These are phyloP conservation scores for Sturnus vulgaris DNA, from an alignment of 2,113 vertebrate genomes.

Conservation along the genomic window DNA sequence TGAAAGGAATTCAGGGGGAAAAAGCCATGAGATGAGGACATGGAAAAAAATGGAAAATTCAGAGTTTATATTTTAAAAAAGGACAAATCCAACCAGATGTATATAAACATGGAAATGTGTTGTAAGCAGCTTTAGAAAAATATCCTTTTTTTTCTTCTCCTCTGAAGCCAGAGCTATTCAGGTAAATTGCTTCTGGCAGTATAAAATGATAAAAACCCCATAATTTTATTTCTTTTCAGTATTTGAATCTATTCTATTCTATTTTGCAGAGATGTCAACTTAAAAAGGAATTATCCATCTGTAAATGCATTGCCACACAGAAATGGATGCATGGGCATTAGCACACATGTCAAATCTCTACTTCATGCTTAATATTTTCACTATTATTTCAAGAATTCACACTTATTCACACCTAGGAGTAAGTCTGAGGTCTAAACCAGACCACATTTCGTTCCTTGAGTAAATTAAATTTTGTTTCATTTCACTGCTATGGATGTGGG, in stretches of 20 bases:
- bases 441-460: not conserved
- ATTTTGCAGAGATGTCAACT: not conserved
- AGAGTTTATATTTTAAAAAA: not conserved
- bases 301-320: not conserved
- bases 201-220: not conserved
- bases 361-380: not conserved
- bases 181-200: not conserved
- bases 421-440: not conserved
- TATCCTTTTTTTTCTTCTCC: accelerated
- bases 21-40: not conserved
- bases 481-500: not conserved
- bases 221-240: not conserved
- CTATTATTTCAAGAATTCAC: not conserved
- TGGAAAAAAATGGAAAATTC: not conserved
- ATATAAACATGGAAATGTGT: not conserved
- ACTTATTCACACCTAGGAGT: not conserved
- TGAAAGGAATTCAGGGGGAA: not conserved
- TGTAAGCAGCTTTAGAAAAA: not conserved
- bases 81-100: not conserved
- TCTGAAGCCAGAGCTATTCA: not conserved
- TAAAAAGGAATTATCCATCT: not conserved
- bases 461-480: not conserved
- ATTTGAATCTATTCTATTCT: not conserved
- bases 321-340: not conserved
- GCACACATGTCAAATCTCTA: accelerated